Evolutionary conservation across 53 echinoderm and acorn worm species (phyloP).

Genomic region (Arbacia lixula): DNA sequence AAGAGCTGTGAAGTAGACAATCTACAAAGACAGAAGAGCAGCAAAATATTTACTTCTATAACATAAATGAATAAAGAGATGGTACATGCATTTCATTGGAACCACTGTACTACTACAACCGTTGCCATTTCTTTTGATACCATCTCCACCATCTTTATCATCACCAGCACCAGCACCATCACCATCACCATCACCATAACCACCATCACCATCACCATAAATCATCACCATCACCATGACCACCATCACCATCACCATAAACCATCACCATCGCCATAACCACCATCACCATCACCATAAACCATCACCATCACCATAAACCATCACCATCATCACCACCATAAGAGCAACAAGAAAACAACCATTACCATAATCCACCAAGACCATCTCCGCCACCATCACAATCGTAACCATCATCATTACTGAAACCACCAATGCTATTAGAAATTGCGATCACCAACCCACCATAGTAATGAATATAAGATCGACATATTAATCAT

Average conservation of each 20-base stretch:
- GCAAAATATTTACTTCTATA: too few relatives aligned
- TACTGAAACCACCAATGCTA: too few relatives aligned
- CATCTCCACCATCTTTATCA: not conserved
- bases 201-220: not conserved
- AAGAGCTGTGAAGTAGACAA: conserved; percentile 93
- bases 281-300: too few relatives aligned
- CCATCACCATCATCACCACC: not conserved
- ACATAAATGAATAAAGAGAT: not conserved
- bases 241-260: not conserved
- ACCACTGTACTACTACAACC: not conserved
- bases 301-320: not conserved
- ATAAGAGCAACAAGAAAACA: too few relatives aligned
- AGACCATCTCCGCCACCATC: too few relatives aligned
- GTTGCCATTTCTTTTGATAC: not conserved
- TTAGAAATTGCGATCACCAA: too few relatives aligned
- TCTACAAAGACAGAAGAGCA: conserved; percentile 50
- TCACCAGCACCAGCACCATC: not conserved
- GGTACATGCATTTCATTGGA: not conserved
- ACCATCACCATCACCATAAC: not conserved
- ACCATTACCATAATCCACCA: too few relatives aligned
- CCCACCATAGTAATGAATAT: too few relatives aligned
- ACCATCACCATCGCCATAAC: not conserved
- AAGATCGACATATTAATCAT: too few relatives aligned
- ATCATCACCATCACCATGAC: too few relatives aligned
- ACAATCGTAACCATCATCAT: too few relatives aligned